phyloP scores from a whole-genome alignment of 2,113 vertebrate genomes.

The Eupsittula cactorum region DNA sequence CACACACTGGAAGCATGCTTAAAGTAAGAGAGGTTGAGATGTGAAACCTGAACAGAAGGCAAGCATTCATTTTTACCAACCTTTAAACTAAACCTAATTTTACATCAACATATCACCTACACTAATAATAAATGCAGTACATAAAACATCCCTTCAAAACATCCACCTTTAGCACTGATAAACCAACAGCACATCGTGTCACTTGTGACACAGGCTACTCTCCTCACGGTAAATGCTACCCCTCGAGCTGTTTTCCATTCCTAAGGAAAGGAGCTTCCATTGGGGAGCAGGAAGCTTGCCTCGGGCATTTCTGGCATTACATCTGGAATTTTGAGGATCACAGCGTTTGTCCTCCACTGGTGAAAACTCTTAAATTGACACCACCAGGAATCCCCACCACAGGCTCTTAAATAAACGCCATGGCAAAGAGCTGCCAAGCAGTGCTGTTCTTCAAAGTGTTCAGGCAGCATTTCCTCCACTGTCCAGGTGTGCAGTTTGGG shows the following conservation, averaged over 20 bases:
- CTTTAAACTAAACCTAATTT: constrained; percentile 50
- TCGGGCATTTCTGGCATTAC: accelerated
- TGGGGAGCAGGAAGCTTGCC: background rate
- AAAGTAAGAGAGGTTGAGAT: constrained; percentile 4
- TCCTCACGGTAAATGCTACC: background rate
- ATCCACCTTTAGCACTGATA: background rate
- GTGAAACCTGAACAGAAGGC: background rate
- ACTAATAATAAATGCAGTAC: constrained; percentile 46
- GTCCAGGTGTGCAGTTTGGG: background rate
- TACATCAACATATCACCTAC: constrained; percentile 36
- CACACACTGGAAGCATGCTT: constrained; percentile 37
- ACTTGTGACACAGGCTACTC: background rate
- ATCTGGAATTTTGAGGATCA: background rate
- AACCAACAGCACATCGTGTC: background rate
- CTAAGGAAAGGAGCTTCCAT: background rate
- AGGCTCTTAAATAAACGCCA: background rate
- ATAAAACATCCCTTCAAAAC: constrained; percentile 5
- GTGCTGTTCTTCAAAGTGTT: background rate
- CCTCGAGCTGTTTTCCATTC: background rate
- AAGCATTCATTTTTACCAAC: constrained; percentile 11
- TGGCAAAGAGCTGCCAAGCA: background rate
- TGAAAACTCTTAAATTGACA: background rate
- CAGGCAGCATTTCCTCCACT: background rate
- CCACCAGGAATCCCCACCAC: accelerated
- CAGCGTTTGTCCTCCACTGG: too few species aligned